Evolutionary conservation across 2,113 vertebrate species (phyloP).

Genomic region (Ochotona princeps): DNA sequence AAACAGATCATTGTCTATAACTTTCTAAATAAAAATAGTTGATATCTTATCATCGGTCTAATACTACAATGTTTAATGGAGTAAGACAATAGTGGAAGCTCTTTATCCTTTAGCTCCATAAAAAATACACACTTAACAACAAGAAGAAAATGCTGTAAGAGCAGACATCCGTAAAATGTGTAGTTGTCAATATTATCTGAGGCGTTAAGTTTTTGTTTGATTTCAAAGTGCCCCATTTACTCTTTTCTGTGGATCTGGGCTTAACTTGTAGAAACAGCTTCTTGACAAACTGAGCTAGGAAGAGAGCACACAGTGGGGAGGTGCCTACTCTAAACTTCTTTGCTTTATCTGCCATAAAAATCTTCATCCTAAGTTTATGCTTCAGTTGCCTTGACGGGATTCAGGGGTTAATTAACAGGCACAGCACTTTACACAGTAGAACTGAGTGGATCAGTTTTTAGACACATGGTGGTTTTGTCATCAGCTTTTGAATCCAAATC

Average conservation of each 20-base stretch:
- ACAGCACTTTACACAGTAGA: background rate
- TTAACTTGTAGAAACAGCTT: background rate
- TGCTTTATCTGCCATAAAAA: constrained; percentile 57
- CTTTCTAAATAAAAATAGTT: constrained; percentile 51
- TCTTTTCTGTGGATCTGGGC: background rate
- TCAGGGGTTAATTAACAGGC: constrained; percentile 73
- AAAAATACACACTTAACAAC: background rate
- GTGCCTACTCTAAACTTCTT: background rate
- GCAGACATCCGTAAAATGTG: background rate
- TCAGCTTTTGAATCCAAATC: constrained; percentile 70
- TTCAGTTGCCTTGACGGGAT: constrained; percentile 70
- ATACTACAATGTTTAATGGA: constrained; percentile 32
- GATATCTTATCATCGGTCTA: constrained; percentile 24
- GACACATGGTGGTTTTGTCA: constrained; percentile 71
- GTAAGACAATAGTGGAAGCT: constrained; percentile 20
- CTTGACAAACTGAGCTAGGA: constrained; percentile 43
- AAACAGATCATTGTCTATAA: constrained; percentile 63
- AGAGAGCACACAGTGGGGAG: background rate
- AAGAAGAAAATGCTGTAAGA: constrained; percentile 25
- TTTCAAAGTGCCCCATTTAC: background rate
- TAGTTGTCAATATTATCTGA: constrained; percentile 11
- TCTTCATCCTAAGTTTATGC: constrained; percentile 67
- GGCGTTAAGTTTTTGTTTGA: background rate
- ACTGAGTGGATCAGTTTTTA: constrained; percentile 65
- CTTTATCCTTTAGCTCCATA: background rate